These are phyloP conservation scores for Tinamus major DNA, from an alignment of 2,797 vertebrate species.

Conservation along the genomic window DNA sequence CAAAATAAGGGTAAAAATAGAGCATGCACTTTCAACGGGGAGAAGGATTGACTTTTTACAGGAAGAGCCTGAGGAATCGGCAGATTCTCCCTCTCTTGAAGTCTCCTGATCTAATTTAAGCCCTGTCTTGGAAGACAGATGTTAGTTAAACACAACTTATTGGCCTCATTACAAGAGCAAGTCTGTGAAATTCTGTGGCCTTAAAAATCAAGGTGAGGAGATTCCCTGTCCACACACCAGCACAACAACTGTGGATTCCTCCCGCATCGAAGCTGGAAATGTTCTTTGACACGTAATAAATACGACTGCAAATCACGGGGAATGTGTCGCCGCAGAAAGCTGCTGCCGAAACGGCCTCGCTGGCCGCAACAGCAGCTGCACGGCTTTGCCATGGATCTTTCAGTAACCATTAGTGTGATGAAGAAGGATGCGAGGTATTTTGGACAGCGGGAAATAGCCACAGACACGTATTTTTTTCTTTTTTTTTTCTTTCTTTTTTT, in stretches of 20 bases:
- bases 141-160: neutral
- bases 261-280: neutral
- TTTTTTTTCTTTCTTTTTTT: neutral
- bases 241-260: neutral
- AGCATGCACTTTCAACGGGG: neutral
- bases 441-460: slow-evolving; percentile 29
- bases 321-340: neutral
- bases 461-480: neutral
- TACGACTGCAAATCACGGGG: neutral
- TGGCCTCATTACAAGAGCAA: neutral
- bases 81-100: neutral
- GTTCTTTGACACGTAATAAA: neutral
- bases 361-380: neutral
- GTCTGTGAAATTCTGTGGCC: neutral
- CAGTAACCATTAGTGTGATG: neutral
- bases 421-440: slow-evolving; percentile 34
- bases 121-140: fast-evolving
- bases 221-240: neutral
- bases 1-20: neutral
- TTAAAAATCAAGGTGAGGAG: neutral
- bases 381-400: slow-evolving; percentile 13
- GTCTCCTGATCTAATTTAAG: neutral
- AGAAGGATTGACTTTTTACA: neutral
- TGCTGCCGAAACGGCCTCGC: neutral
- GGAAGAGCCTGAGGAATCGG: neutral